Conservation (phyloP, 2,888 invertebrate genomes). For the Lordiphosa fenestrarum region DNA sequence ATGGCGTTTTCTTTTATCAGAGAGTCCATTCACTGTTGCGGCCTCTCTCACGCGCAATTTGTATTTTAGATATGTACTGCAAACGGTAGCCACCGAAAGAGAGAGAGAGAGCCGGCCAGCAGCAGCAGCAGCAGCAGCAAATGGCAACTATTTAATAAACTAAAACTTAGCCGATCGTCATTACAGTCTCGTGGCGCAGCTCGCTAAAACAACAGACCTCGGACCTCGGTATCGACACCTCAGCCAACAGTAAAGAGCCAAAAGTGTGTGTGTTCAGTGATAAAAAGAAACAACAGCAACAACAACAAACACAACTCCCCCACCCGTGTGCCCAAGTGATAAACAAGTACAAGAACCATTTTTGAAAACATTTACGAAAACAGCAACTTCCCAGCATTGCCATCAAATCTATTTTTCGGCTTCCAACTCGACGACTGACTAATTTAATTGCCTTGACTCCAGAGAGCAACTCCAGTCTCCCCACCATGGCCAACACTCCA, state of each 20-base stretch:
- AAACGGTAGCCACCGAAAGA: conserved; percentile 8
- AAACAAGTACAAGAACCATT: conserved; percentile 20
- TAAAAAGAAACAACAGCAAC: conserved; percentile 38
- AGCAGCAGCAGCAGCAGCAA: conserved; percentile 1
- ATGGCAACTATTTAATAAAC: conserved; percentile 60
- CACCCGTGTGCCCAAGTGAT: conserved; percentile 29
- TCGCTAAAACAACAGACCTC: conserved; percentile 12
- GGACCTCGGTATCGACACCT: conserved; percentile 3
- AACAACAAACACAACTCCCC: no score
- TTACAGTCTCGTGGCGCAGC: conserved; percentile 47
- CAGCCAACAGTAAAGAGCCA: conserved; percentile 9
- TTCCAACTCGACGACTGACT: conserved; percentile 1
- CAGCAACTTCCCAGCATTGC: conserved; percentile 11
- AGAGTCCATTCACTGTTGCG: neutral
- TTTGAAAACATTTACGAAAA: neutral
- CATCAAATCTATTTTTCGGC: conserved; percentile 6
- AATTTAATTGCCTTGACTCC: conserved; percentile 10
- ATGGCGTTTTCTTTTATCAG: neutral
- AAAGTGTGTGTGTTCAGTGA: conserved; percentile 34
- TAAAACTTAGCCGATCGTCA: conserved; percentile 42
- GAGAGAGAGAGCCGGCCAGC: neutral
- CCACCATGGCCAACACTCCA: conserved; percentile 18
- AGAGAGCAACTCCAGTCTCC: conserved; percentile 1
- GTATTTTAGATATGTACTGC: conserved; percentile 10
- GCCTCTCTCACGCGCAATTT: neutral